Evolutionary conservation across 2,797 vertebrate genomes (phyloP).

Genomic region (Diceros bicornis): DNA sequence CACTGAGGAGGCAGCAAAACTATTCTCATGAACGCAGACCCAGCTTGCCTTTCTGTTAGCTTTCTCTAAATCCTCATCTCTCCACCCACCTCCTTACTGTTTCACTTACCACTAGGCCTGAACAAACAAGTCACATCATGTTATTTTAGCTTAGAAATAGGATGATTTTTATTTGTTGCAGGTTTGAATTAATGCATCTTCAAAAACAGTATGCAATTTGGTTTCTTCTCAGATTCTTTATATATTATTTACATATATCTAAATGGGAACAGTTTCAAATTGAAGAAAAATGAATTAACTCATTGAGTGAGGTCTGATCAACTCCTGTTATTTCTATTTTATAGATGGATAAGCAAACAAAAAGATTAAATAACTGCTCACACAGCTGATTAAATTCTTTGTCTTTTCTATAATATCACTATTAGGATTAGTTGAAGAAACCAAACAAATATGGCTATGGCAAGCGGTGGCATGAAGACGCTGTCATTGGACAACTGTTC

Average conservation of each 20-base stretch:
- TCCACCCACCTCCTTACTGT: not conserved
- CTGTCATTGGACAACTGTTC: not conserved
- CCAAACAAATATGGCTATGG: not conserved
- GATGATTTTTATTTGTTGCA: not conserved
- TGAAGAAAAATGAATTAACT: conserved; percentile 20
- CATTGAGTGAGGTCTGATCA: not conserved
- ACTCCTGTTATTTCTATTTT: conserved; percentile 3
- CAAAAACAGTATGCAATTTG: not conserved
- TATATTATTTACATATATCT: conserved; percentile 24
- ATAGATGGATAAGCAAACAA: not conserved
- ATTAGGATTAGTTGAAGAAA: not conserved
- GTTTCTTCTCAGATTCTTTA: not conserved
- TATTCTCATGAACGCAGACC: not conserved
- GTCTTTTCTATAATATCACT: not conserved
- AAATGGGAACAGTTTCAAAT: conserved; percentile 26
- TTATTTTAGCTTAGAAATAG: not conserved
- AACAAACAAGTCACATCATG: not conserved
- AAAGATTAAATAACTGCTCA: not conserved
- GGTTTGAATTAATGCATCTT: conserved; percentile 18
- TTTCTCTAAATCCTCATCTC: not conserved
- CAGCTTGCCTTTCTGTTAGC: not conserved
- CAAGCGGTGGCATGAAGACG: not conserved
- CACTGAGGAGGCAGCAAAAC: not conserved
- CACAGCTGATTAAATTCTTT: not conserved
- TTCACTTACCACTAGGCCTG: not conserved